Conservation (phyloP, 1,140 invertebrate species). For the Sarcophaga bullata region DNA sequence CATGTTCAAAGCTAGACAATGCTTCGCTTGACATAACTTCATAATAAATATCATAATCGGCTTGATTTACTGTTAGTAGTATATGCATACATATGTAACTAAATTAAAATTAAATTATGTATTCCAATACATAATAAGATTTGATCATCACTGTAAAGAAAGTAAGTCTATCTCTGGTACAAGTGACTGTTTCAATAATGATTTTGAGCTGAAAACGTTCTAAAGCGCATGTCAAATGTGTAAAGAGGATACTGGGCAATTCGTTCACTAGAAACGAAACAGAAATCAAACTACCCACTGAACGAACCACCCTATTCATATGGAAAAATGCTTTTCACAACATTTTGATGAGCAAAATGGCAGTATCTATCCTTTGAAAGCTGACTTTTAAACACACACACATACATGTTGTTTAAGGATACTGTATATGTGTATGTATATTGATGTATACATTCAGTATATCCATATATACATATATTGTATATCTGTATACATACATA, state of each 20-base stretch:
- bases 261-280: not conserved
- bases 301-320: not conserved
- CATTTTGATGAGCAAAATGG: too few species aligned
- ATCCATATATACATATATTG: slow-evolving; percentile 15
- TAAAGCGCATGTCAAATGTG: slow-evolving; percentile 31
- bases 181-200: too few species aligned
- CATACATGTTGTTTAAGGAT: not conserved
- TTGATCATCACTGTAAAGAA: not conserved
- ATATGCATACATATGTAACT: too few species aligned
- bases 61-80: too few species aligned
- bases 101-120: too few species aligned
- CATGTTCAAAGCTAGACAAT: too few species aligned
- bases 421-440: not conserved
- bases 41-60: too few species aligned
- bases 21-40: too few species aligned
- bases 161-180: not conserved
- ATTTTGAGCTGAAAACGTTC: too few species aligned
- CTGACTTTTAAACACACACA: too few species aligned
- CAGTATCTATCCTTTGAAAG: too few species aligned
- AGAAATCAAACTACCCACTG: not conserved
- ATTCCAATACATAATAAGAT: not conserved
- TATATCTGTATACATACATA: slow-evolving; percentile 6
- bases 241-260: not conserved
- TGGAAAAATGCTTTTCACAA: not conserved
- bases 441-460: not conserved